phyloP scores from a whole-genome alignment of 2,888 invertebrate species.

The Ganaspis brasiliensis region DNA sequence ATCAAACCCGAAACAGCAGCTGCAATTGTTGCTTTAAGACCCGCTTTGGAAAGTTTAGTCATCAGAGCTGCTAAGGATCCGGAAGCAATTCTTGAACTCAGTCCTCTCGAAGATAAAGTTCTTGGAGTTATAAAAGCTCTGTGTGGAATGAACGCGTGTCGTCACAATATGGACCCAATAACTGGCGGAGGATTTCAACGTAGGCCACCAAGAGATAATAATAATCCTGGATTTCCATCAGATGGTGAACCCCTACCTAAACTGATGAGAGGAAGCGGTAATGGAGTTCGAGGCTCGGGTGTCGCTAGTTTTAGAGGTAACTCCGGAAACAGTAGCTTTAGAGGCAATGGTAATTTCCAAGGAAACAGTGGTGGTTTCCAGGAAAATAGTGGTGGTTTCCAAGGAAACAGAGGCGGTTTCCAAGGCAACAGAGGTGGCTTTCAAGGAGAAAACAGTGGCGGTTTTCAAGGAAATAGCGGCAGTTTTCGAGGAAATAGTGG shows the following conservation, averaged over 20 bases:
- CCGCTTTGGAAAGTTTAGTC: constrained; percentile 93
- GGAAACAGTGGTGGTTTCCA: constrained; percentile 60
- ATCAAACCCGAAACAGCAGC: constrained; percentile 92
- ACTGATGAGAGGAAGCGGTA: constrained; percentile 74
- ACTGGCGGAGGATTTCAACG: constrained; percentile 82
- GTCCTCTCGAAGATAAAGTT: constrained; percentile 85
- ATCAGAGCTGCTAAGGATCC: constrained; percentile 91
- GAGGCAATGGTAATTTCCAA: constrained; percentile 61
- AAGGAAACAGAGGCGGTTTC: constrained; percentile 44
- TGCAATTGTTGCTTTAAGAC: constrained; percentile 91
- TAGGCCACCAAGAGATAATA: constrained; percentile 82
- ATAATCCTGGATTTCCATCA: constrained; percentile 71
- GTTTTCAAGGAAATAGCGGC: constrained; percentile 45
- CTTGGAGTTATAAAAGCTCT: constrained; percentile 88
- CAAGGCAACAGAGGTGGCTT: constrained; percentile 36
- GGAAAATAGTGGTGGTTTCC: constrained; percentile 51
- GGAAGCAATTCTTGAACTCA: constrained; percentile 86
- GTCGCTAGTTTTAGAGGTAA: constrained; percentile 60
- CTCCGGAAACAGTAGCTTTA: constrained; percentile 57
- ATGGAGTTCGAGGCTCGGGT: constrained; percentile 52
- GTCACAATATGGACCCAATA: constrained; percentile 84
- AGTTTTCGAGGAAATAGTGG: constrained; percentile 42
- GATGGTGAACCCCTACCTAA: constrained; percentile 78
- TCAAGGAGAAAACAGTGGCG: constrained; percentile 58
- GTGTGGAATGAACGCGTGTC: constrained; percentile 90